A percentile compares a stretch with the other conserved stretches of the same genome.
phyloP scores from a whole-genome alignment of 2,113 vertebrate genomes.

The Chaetura pelagica region DNA sequence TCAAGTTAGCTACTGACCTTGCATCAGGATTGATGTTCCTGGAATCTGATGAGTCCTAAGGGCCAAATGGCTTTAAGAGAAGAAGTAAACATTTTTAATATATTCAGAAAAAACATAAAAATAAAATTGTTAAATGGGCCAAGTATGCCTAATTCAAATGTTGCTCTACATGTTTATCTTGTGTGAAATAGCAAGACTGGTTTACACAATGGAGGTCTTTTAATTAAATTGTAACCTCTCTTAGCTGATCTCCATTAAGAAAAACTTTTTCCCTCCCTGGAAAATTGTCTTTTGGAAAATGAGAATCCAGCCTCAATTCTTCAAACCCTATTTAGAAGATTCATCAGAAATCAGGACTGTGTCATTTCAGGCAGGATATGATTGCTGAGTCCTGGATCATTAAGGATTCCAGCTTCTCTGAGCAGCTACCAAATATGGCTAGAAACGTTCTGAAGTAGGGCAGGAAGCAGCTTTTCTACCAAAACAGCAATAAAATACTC shows the following conservation, averaged over 20 bases:
- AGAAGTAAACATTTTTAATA: background rate
- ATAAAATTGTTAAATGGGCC: background rate
- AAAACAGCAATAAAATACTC: background rate
- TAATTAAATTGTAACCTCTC: background rate
- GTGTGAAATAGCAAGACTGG: background rate
- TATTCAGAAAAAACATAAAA: background rate
- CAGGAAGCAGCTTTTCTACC: background rate
- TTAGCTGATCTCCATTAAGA: background rate
- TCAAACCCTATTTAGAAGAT: background rate
- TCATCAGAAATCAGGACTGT: accelerated
- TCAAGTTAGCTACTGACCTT: background rate
- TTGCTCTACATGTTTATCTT: background rate
- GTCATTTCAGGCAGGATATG: background rate
- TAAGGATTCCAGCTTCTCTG: background rate
- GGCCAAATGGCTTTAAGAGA: background rate
- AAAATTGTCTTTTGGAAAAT: background rate
- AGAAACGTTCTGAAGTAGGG: background rate
- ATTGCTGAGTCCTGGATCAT: background rate
- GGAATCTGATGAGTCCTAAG: background rate
- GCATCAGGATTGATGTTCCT: background rate
- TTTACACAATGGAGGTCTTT: background rate
- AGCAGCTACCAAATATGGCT: background rate
- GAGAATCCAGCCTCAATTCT: background rate
- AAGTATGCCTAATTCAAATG: background rate
- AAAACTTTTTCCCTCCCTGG: background rate